Evolutionary conservation across 2,888 invertebrate species (phyloP).

Genomic region (Fragum whitleyi): DNA sequence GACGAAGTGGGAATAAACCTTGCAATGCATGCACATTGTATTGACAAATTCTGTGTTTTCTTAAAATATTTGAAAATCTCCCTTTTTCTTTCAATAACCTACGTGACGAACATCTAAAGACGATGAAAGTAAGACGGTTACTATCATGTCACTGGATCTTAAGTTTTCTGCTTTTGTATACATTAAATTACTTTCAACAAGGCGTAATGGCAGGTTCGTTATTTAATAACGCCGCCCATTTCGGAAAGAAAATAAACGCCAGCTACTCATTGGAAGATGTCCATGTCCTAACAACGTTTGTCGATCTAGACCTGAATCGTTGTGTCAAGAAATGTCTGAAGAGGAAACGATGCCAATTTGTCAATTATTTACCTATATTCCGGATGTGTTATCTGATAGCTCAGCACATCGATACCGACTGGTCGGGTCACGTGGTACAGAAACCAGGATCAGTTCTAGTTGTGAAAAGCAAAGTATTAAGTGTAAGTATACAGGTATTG

Average conservation of each 20-base stretch:
- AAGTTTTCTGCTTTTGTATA: too few relatives aligned
- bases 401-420: background rate
- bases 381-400: background rate
- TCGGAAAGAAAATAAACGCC: background rate
- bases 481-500: background rate
- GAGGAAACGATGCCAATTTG: background rate
- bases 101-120: too few relatives aligned
- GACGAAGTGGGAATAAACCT: too few relatives aligned
- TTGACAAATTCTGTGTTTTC: too few relatives aligned
- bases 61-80: too few relatives aligned
- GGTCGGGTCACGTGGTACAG: background rate
- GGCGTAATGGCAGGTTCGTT: too few relatives aligned
- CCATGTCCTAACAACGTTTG: background rate
- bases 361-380: background rate
- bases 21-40: too few relatives aligned
- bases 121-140: too few relatives aligned
- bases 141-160: too few relatives aligned
- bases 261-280: background rate
- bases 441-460: background rate
- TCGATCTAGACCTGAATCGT: background rate
- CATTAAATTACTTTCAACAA: too few relatives aligned
- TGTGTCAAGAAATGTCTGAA: background rate
- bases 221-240: background rate
- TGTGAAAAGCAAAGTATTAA: background rate
- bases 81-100: too few relatives aligned